phyloP scores from a whole-genome alignment of 1,140 invertebrate species.

The Penaeus japonicus region DNA sequence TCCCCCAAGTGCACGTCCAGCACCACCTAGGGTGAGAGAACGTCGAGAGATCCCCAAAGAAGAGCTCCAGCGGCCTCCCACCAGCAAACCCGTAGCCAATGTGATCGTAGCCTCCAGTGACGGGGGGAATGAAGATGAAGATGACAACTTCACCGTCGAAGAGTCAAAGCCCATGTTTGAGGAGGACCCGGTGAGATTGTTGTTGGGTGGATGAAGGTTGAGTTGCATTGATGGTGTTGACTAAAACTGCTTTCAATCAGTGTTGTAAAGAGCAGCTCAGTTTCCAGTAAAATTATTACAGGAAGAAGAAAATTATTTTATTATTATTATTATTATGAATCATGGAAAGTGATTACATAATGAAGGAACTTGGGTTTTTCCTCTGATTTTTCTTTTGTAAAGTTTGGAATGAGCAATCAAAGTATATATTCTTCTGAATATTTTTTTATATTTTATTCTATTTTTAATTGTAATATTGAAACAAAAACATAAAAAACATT shows the following conservation, averaged over 20 bases:
- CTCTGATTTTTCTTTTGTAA: background rate
- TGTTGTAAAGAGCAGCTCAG: too few species aligned
- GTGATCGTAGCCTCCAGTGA: conserved; percentile 56
- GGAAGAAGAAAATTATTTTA: too few species aligned
- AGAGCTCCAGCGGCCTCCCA: conserved; percentile 58
- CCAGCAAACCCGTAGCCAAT: conserved; percentile 60
- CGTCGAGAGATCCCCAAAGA: conserved; percentile 49
- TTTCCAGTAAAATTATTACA: too few species aligned
- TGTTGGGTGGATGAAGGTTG: too few species aligned
- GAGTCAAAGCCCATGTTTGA: conserved; percentile 38
- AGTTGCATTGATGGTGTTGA: too few species aligned
- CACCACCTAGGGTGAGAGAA: conserved; percentile 71
- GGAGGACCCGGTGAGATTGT: conserved; percentile 40
- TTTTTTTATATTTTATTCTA: too few species aligned
- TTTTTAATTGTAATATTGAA: background rate
- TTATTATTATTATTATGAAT: too few species aligned
- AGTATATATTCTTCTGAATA: background rate
- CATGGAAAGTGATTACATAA: too few species aligned
- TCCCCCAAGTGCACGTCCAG: conserved; percentile 79
- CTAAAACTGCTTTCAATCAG: too few species aligned
- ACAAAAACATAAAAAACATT: background rate
- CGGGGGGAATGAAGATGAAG: conserved; percentile 59
- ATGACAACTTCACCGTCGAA: conserved; percentile 61
- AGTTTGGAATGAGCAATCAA: background rate
- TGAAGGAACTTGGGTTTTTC: background rate